Conservation (phyloP, 2,113 vertebrate species). For the Actinemys pallida region DNA sequence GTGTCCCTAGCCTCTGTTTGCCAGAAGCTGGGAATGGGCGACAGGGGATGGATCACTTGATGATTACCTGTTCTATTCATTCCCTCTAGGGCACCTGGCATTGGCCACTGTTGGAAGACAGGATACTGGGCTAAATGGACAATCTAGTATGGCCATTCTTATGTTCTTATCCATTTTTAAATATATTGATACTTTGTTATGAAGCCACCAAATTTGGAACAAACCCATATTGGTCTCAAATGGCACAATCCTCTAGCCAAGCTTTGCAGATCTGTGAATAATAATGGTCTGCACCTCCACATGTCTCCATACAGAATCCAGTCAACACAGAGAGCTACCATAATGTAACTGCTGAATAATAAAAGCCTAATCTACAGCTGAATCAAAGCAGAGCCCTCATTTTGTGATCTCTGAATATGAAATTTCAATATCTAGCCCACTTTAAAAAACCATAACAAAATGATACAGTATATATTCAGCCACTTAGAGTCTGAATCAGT, state of each 20-base stretch:
- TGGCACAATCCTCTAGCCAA: neutral
- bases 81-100: too few species aligned
- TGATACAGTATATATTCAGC: accelerated
- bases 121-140: too few species aligned
- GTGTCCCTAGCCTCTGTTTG: too few species aligned
- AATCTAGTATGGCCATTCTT: too few species aligned
- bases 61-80: too few species aligned
- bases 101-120: too few species aligned
- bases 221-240: neutral
- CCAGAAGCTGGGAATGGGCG: too few species aligned
- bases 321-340: neutral
- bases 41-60: too few species aligned
- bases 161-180: neutral
- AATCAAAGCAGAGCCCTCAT: neutral
- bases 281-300: neutral
- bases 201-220: neutral
- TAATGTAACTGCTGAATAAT: neutral
- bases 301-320: neutral
- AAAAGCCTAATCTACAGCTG: neutral
- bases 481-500: accelerated
- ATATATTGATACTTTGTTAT: neutral
- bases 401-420: neutral
- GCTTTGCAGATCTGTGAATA: neutral
- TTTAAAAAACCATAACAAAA: neutral
- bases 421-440: neutral